These are phyloP conservation scores for Thalpophila matura DNA, from an alignment of 2,888 invertebrate species.

Conservation along the genomic window DNA sequence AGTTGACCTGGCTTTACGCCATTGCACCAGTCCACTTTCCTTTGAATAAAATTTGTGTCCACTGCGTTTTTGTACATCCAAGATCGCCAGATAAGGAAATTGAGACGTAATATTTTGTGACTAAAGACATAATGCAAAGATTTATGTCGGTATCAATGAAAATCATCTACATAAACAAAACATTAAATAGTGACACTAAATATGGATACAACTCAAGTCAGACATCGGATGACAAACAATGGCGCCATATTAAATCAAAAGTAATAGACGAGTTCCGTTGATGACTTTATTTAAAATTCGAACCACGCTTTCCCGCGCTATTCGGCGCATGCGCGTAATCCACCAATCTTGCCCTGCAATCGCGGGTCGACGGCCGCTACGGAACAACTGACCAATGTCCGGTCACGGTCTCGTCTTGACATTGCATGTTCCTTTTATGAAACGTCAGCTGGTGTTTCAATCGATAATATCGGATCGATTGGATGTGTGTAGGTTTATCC, in stretches of 20 bases:
- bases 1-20: background rate
- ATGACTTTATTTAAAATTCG: conserved; percentile 72
- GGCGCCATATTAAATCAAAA: conserved; percentile 42
- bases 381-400: conserved; percentile 75
- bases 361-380: conserved; percentile 75
- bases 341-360: conserved; percentile 76
- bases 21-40: conserved; percentile 16
- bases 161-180: background rate
- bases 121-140: background rate
- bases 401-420: conserved; percentile 83
- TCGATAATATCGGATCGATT: conserved; percentile 53
- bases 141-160: background rate
- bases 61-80: background rate
- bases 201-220: background rate
- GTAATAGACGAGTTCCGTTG: conserved; percentile 64
- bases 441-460: conserved; percentile 59
- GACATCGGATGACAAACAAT: conserved; percentile 27
- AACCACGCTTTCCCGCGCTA: conserved; percentile 73
- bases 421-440: conserved; percentile 75
- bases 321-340: conserved; percentile 79
- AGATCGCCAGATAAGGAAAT: conserved; percentile 18
- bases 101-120: conserved; percentile 6
- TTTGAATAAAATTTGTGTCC: conserved; percentile 14
- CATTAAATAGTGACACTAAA: background rate
- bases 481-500: background rate